Conservation (phyloP, 2,888 invertebrate genomes). For the Macrosoma leucophasiata region DNA sequence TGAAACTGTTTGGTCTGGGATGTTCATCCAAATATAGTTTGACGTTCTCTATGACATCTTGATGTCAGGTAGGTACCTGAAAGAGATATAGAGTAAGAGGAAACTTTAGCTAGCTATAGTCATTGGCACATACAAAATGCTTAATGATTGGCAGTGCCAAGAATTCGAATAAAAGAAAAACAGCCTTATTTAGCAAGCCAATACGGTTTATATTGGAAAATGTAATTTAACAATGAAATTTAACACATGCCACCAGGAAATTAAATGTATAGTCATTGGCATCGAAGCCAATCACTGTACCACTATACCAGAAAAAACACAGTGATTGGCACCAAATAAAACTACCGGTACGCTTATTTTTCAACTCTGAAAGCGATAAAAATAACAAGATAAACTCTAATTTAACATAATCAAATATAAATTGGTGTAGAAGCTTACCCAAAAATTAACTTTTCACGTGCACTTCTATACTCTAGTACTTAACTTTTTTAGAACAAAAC, state of each 20-base stretch:
- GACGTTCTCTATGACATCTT: slow-evolving; percentile 20
- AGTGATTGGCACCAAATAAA: slow-evolving; percentile 19
- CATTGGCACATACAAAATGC: slow-evolving; percentile 22
- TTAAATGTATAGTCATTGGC: slow-evolving; percentile 21
- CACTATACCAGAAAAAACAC: slow-evolving; percentile 13
- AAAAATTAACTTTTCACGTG: background rate
- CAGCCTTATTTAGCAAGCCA: slow-evolving; percentile 20
- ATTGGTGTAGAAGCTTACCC: background rate
- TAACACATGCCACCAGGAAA: slow-evolving; percentile 19
- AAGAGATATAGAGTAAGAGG: slow-evolving; percentile 1
- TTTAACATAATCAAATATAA: slow-evolving; percentile 1
- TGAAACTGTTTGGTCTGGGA: slow-evolving; percentile 18
- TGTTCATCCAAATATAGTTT: too few species aligned
- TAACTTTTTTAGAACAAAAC: too few species aligned
- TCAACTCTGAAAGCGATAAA: slow-evolving; percentile 13
- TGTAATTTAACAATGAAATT: too few species aligned
- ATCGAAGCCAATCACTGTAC: slow-evolving; percentile 11
- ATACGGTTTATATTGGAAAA: too few species aligned
- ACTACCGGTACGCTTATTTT: slow-evolving; percentile 18
- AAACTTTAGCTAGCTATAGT: slow-evolving; percentile 20
- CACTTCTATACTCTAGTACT: too few species aligned
- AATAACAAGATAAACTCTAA: slow-evolving; percentile 1
- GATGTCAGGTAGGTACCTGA: slow-evolving; percentile 6
- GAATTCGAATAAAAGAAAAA: slow-evolving; percentile 20
- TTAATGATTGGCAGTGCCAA: slow-evolving; percentile 22